Evolutionary conservation across 2,113 vertebrate genomes (phyloP).

Genomic region (Ia io): DNA sequence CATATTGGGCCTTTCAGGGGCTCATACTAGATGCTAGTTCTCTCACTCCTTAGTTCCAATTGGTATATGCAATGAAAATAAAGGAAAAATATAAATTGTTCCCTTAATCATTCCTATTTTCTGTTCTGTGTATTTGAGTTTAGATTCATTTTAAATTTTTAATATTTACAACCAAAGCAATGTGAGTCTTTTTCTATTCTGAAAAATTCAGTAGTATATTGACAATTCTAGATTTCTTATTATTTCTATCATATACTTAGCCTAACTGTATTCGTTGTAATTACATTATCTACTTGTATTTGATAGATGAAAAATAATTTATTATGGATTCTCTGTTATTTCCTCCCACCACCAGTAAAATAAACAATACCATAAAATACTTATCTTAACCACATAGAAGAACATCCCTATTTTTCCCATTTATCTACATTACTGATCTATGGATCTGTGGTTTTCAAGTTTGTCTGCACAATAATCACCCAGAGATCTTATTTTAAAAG

Average conservation of each 20-base stretch:
- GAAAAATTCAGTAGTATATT: neutral
- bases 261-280: neutral
- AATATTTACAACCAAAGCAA: neutral
- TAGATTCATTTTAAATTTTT: neutral
- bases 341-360: neutral
- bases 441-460: neutral
- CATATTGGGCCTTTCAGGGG: neutral
- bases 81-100: neutral
- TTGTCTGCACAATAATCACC: neutral
- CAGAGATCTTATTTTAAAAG: neutral
- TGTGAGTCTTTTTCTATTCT: neutral
- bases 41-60: neutral
- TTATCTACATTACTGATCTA: neutral
- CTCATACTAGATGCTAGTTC: neutral
- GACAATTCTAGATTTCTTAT: neutral
- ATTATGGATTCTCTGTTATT: neutral
- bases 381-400: neutral
- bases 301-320: neutral
- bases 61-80: neutral
- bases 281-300: neutral
- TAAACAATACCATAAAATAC: neutral
- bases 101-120: neutral
- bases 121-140: neutral
- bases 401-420: neutral
- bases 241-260: neutral